Base-by-base conservation (phyloP, 2,113 vertebrate species). In the Acrocephalus kingi region DNA sequence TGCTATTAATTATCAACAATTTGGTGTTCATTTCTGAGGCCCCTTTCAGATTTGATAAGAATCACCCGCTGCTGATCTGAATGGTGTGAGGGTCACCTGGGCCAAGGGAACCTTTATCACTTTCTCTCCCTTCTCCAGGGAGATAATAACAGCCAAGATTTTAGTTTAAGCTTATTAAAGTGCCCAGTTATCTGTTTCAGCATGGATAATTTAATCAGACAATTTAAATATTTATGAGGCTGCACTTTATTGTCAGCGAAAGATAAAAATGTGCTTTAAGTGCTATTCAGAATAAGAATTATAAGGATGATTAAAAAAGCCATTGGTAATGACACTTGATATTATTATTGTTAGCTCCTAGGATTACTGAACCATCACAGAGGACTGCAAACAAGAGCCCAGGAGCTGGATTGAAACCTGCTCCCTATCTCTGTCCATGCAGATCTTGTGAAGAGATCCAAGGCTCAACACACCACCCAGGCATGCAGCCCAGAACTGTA, bases 161-260 rank as follows among this genome's bases (percentile, higher is more conserved):
- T 91, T 69, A 64, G 51, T 88, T 87, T 80, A 95, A 96, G 94
- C 85, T 95, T 95, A 96, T 94, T 94, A 92, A 94, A 88, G 84
- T 28, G 37, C 35, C 37, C 25, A 62, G 80, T 84, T 97, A 97
- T 96, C 93, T 96, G 82, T 81, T 90, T 95, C 91, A 95, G 87
- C 74, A 76, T 63, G 66, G 94, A 79, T 94, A 96, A 92, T 97
- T 97, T 94, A 93, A 95, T 93, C 93, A 91, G 94, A 93, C 30
- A 87, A 94, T 78, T 95, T 97, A 97, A 98, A 97, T 98, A 97
- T 98, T 97, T 97, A 98, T 96, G 93, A 97, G 94, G 88, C 69
- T 96, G 84, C 78, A 71, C 75, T 84, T 95, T 94, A 94, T 94
- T 96, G 87, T 94, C 86, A 5, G 95, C 37, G 1, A 94, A 95